phyloP scores from a whole-genome alignment of 2,888 invertebrate species.

The Pseudococcus viburni region DNA sequence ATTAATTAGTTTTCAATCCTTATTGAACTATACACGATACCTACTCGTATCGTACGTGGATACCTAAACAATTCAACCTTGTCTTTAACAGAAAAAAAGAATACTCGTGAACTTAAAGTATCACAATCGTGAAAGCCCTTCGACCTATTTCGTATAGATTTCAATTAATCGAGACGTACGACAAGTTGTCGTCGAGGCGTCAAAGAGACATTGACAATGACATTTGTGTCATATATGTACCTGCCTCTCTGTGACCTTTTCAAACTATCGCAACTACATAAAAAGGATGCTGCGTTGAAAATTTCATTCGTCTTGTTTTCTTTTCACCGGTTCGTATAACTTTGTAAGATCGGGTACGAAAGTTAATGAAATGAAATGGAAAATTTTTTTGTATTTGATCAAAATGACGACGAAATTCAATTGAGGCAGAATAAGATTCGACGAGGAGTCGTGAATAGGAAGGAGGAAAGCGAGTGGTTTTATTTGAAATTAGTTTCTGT shows the following conservation, averaged over 20 bases:
- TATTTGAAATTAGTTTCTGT: background rate
- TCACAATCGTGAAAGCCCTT: background rate
- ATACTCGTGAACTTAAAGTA: background rate
- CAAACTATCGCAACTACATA: background rate
- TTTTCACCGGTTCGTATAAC: background rate
- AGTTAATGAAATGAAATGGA: background rate
- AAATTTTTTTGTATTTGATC: background rate
- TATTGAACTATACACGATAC: background rate
- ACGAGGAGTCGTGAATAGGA: background rate
- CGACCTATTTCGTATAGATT: conserved; percentile 17
- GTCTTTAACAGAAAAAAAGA: background rate
- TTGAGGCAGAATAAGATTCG: background rate
- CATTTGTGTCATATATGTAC: background rate
- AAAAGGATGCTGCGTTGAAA: background rate
- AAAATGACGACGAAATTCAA: background rate
- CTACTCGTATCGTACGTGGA: background rate
- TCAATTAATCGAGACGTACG: conserved; percentile 2
- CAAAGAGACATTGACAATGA: conserved; percentile 24
- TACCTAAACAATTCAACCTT: background rate
- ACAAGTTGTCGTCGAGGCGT: background rate
- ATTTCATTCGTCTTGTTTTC: background rate
- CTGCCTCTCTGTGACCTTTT: background rate
- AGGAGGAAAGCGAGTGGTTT: background rate
- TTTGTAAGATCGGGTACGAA: background rate
- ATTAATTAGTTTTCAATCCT: background rate